Percentiles rank a stretch among this genome's conserved stretches.
Conservation (phyloP, 2,888 invertebrate species). For the Sarcophaga variegata region DNA sequence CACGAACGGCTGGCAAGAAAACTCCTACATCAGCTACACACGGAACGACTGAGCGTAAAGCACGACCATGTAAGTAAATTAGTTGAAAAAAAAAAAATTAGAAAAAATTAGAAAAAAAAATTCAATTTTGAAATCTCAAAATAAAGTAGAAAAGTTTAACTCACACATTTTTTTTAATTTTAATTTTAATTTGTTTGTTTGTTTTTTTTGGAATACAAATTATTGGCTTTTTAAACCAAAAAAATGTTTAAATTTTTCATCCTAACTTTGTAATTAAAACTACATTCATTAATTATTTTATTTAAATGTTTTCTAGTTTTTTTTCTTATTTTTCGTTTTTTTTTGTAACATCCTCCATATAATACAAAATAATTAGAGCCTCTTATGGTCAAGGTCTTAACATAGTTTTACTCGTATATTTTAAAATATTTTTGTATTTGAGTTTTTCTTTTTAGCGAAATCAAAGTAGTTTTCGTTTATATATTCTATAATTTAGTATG, state of each 20-base stretch:
- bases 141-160: conserved; percentile 47
- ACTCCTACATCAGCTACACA: conserved; percentile 82
- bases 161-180: conserved; percentile 15
- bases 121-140: not conserved
- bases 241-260: not conserved
- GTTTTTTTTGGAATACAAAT: not conserved
- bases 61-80: conserved; percentile 87
- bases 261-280: not conserved
- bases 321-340: not conserved
- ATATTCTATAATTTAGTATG: conserved; percentile 43
- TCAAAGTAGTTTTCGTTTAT: conserved; percentile 44
- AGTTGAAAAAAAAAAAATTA: conserved; percentile 57
- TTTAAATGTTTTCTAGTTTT: conserved; percentile 5
- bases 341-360: not conserved
- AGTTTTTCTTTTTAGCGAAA: conserved; percentile 4
- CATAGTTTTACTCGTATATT: not conserved
- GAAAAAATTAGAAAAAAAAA: conserved; percentile 71
- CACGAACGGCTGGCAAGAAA: conserved; percentile 86
- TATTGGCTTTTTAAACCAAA: conserved; percentile 29
- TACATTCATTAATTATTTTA: not conserved
- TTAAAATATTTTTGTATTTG: not conserved
- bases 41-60: conserved; percentile 83
- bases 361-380: not conserved
- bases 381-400: conserved; percentile 5
- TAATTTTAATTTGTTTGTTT: not conserved